Base-by-base conservation (phyloP, 2,113 vertebrate species). In the Pelodiscus sinensis region DNA sequence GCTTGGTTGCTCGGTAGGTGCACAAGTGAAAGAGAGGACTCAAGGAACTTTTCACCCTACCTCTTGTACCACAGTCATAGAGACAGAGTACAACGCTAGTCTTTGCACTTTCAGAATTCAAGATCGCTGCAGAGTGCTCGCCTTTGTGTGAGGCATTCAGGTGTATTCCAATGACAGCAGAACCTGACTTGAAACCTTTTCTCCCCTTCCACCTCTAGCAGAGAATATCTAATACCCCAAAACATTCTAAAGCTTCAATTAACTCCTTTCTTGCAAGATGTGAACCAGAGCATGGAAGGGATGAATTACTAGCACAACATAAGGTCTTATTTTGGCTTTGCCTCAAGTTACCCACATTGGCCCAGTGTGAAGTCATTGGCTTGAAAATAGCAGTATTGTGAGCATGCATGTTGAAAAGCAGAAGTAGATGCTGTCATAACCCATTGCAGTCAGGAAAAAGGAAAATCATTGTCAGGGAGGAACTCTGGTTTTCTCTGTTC, bases 371-470 rank as follows among this genome's bases (percentile, higher is more conserved):
- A 95, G 79, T 79, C 9, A 21, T 22, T 92, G 81, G 92, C 89
- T 78, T 93, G 90, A 81, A 89, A 85, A 79, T 80, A 91, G 81
- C 38, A 86, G 87, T 38, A 38, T 73, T 38, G 18, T 73, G 71
- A 73, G 1, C 38, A 79, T 31, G 60, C 65, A 77, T 58, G 56
- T 85, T 86, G 82, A 81, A 73, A 92, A 95, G 93, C 68, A 96
- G 84, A 81, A 91, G 85, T 56, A 89, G 92, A 94, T 82, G 81
- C 51, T 95, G 92, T 92, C 94, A 90, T 60, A 90, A 79, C 89
- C 71, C 85, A 92, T 15, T 94, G 94, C 83, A 94, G 94, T 92
- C 92, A 94, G 83, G 27, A 95, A 95, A 75, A 87, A 60, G 35
- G 31, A 38, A 73, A 73, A 35, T 73, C 35, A 44, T 22, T 38